A percentile compares a stretch with the other conserved stretches of the same genome.
Evolutionary conservation across 2,888 invertebrate genomes (phyloP).

Genomic region (Ormyrus rosae): DNA sequence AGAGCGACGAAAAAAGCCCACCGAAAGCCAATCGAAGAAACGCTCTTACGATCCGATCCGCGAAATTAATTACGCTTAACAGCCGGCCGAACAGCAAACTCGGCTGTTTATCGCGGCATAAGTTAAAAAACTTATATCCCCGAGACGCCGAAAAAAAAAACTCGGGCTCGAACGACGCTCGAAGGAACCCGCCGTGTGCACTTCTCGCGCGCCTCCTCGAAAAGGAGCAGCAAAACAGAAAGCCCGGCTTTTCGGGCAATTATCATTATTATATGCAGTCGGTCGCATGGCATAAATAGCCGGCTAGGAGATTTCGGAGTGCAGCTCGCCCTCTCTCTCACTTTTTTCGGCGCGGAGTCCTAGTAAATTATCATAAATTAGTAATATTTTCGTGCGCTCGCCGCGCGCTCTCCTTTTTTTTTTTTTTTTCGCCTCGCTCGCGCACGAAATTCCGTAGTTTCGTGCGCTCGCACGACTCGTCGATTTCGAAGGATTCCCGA

Average conservation of each 20-base stretch:
- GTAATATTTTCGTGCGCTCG: constrained; percentile 67
- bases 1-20: neutral
- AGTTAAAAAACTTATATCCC: constrained; percentile 50
- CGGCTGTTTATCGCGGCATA: constrained; percentile 47
- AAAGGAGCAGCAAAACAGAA: constrained; percentile 13
- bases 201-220: neutral
- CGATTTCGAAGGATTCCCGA: constrained; percentile 61
- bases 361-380: constrained; percentile 71
- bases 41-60: neutral
- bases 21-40: constrained; percentile 4
- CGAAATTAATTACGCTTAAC: constrained; percentile 23
- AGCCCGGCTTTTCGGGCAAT: constrained; percentile 34
- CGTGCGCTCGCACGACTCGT: constrained; percentile 64
- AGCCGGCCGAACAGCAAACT: constrained; percentile 30
- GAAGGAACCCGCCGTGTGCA: neutral
- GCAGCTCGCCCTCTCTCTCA: constrained; percentile 8
- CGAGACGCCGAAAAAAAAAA: constrained; percentile 20
- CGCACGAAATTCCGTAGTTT: constrained; percentile 62
- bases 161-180: neutral
- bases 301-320: constrained; percentile 2
- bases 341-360: constrained; percentile 55
- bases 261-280: constrained; percentile 56
- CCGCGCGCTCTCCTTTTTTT: constrained; percentile 10
- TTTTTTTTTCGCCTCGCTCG: constrained; percentile 26
- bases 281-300: constrained; percentile 52